Conservation (phyloP, 2,113 vertebrate genomes). For the Alexandromys fortis region DNA sequence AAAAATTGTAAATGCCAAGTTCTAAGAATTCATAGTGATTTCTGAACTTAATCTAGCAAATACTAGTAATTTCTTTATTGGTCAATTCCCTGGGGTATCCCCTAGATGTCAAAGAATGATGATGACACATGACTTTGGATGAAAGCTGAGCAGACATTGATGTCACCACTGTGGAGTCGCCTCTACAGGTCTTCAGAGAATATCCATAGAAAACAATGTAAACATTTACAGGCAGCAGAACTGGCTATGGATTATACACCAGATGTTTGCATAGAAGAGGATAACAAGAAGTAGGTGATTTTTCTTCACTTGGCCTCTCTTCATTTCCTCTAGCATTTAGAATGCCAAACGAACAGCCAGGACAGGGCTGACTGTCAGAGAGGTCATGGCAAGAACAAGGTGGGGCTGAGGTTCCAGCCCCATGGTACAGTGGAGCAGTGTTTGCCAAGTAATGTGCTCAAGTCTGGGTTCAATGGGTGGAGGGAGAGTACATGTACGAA, state of each 20-base stretch:
- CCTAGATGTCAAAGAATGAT: background rate
- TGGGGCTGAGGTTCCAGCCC: background rate
- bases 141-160: background rate
- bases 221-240: constrained; percentile 3
- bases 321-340: background rate
- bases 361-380: background rate
- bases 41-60: background rate
- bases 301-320: background rate
- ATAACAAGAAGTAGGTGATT: background rate
- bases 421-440: too few species aligned
- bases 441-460: background rate
- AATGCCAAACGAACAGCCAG: background rate
- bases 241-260: background rate
- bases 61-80: background rate
- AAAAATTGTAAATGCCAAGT: background rate
- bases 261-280: background rate
- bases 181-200: background rate
- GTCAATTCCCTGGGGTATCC: background rate
- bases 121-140: background rate
- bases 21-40: background rate
- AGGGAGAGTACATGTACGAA: background rate
- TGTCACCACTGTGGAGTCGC: background rate
- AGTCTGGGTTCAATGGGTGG: background rate
- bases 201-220: background rate
- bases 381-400: background rate